These are phyloP conservation scores for Paracyprichromis sp. DNA, from an alignment of 2,113 vertebrate species.

Conservation along the genomic window DNA sequence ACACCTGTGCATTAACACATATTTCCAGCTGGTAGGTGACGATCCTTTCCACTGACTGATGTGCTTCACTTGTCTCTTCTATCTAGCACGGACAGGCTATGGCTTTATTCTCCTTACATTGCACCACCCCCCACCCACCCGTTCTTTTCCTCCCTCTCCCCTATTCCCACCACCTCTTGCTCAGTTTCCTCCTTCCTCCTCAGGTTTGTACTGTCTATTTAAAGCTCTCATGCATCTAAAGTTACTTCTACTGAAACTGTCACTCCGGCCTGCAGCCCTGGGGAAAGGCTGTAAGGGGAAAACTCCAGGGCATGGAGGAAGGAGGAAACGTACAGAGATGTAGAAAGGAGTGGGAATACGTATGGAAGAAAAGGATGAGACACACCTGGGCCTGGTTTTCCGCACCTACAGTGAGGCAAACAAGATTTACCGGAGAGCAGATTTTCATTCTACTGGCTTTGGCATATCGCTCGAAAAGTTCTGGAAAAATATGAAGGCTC, in stretches of 20 bases:
- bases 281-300: not conserved
- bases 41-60: not conserved
- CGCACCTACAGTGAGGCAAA: not conserved
- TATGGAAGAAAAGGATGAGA: not conserved
- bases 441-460: not conserved
- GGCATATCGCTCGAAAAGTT: not conserved
- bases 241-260: not conserved
- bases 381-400: not conserved
- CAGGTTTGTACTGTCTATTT: conserved; percentile 12
- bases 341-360: not conserved
- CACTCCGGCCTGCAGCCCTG: not conserved
- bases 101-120: not conserved
- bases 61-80: not conserved
- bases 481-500: not conserved
- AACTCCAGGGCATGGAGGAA: not conserved
- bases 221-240: conserved; percentile 2
- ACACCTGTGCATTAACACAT: not conserved
- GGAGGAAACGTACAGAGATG: not conserved
- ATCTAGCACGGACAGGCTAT: not conserved
- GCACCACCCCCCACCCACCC: not conserved
- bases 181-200: not conserved
- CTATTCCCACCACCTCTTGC: not conserved
- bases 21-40: not conserved
- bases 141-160: not conserved
- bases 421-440: not conserved